Conservation (phyloP, 2,888 invertebrate genomes). For the Automeris io region DNA sequence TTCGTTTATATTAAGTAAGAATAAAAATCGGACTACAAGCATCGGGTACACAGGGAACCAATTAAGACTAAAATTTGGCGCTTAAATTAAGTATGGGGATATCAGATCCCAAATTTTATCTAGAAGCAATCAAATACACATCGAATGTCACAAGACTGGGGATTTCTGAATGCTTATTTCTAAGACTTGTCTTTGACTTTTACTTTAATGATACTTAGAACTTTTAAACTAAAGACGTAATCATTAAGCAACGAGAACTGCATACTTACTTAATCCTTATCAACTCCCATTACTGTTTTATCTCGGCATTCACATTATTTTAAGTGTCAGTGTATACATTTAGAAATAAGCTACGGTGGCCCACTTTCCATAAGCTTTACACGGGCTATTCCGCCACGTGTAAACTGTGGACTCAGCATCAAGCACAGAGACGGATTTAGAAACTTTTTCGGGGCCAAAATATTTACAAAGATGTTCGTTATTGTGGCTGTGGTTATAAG, state of each 20-base stretch:
- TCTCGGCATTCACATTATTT: slow-evolving; percentile 15
- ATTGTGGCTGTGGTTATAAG: too few relatives aligned
- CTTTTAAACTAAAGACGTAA: slow-evolving; percentile 14
- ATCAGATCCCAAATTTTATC: too few relatives aligned
- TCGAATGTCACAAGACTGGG: too few relatives aligned
- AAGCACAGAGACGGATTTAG: background rate
- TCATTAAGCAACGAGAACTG: background rate
- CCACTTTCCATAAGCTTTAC: slow-evolving; percentile 20
- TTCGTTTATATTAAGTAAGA: too few relatives aligned
- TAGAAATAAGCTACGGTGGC: slow-evolving; percentile 12
- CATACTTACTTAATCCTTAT: slow-evolving; percentile 7
- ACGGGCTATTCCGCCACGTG: slow-evolving; percentile 6
- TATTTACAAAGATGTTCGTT: background rate
- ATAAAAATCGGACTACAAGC: too few relatives aligned
- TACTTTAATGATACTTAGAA: too few relatives aligned
- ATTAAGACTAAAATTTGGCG: too few relatives aligned
- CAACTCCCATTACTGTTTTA: slow-evolving; percentile 16
- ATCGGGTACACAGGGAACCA: too few relatives aligned
- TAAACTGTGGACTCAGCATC: background rate
- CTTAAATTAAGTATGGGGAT: too few relatives aligned
- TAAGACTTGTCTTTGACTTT: too few relatives aligned
- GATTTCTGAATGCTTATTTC: too few relatives aligned
- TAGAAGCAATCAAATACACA: too few relatives aligned
- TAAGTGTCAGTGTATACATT: slow-evolving; percentile 21
- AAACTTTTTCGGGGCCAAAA: background rate